These are phyloP conservation scores for Aspiorhynchus laticeps DNA, from an alignment of 2,113 vertebrate genomes.

Conservation along the genomic window DNA sequence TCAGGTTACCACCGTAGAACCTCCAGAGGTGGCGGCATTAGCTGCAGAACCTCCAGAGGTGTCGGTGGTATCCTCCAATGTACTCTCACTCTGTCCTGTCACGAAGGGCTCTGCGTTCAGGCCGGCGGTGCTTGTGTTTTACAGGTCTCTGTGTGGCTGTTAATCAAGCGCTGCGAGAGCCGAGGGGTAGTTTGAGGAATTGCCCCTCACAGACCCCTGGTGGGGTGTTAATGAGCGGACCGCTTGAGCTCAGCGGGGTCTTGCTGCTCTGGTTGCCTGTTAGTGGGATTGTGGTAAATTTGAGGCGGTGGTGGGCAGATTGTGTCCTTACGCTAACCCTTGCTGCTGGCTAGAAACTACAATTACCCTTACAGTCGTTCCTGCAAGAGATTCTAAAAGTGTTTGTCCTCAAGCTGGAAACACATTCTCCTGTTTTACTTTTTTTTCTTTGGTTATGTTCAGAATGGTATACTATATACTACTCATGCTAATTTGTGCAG, in stretches of 20 bases:
- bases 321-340: constrained; percentile 3
- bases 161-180: constrained; percentile 21
- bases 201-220: constrained; percentile 29
- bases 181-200: constrained; percentile 31
- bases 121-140: constrained; percentile 20
- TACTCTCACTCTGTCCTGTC: too few relatives aligned
- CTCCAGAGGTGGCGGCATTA: too few relatives aligned
- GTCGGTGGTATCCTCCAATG: too few relatives aligned
- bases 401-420: constrained; percentile 5
- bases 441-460: background rate
- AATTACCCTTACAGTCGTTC: constrained; percentile 19
- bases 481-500: too few relatives aligned
- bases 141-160: background rate
- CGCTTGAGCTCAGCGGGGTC: constrained; percentile 34
- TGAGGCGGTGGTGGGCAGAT: background rate
- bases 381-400: background rate
- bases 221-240: constrained; percentile 42
- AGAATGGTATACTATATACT: too few relatives aligned
- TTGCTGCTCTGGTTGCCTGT: constrained; percentile 22
- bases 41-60: too few relatives aligned
- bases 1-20: too few relatives aligned
- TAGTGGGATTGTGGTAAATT: constrained; percentile 20
- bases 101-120: background rate
- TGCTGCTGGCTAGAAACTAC: constrained; percentile 23
- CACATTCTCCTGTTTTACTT: background rate